phyloP scores from a whole-genome alignment of 2,888 invertebrate species.

The Torymus auratus region DNA sequence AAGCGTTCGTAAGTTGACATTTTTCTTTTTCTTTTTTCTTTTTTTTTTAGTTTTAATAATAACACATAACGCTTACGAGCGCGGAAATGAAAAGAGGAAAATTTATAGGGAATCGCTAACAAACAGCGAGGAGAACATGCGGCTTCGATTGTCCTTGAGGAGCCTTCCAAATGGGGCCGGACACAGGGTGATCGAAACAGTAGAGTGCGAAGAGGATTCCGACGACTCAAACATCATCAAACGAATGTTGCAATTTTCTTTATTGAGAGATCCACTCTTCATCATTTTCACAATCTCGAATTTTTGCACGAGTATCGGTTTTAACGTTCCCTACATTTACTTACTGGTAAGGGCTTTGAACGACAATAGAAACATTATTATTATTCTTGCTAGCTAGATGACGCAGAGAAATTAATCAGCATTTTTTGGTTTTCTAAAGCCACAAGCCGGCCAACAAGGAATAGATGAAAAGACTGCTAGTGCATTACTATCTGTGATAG shows the following conservation, averaged over 20 bases:
- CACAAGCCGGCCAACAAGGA: conserved; percentile 82
- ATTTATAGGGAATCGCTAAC: conserved; percentile 63
- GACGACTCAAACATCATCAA: conserved; percentile 79
- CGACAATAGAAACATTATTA: too few species aligned
- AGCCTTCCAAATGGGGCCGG: conserved; percentile 66
- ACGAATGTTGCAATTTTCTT: conserved; percentile 90
- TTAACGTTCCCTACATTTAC: conserved; percentile 95
- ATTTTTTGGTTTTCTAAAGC: conserved; percentile 65
- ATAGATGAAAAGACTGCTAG: conserved; percentile 57
- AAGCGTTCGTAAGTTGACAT: conserved; percentile 66
- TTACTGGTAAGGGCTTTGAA: conserved; percentile 77
- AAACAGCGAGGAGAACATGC: conserved; percentile 62
- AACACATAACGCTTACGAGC: neutral
- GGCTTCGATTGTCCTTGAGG: conserved; percentile 61
- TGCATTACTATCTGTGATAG: conserved; percentile 88
- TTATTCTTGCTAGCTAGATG: too few species aligned
- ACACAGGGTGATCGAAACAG: conserved; percentile 58
- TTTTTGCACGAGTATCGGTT: conserved; percentile 95
- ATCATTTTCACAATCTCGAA: conserved; percentile 94
- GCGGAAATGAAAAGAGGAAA: neutral
- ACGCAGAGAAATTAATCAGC: neutral
- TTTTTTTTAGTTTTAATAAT: conserved; percentile 20
- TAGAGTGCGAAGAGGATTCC: conserved; percentile 63
- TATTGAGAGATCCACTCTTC: conserved; percentile 91
- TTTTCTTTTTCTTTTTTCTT: conserved; percentile 15